Conservation (phyloP, 2,797 vertebrate species). For the Lates japonicus region DNA sequence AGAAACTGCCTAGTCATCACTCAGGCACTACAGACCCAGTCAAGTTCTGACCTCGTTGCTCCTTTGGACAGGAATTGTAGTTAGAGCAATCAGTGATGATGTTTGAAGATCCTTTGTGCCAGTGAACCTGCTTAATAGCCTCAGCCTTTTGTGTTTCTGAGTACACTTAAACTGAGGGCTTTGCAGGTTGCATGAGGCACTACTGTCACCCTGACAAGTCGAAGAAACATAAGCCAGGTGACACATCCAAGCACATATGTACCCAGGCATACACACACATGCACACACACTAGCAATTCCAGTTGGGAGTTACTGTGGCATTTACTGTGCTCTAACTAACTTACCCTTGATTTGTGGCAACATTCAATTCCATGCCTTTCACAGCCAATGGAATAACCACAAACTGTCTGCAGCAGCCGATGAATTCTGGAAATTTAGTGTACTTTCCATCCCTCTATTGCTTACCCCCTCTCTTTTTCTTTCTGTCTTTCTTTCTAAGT, state of each 20-base stretch:
- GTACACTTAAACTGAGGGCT: conserved; percentile 23
- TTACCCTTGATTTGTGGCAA: conserved; percentile 60
- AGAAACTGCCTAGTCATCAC: conserved; percentile 42
- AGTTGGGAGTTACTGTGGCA: conserved; percentile 39
- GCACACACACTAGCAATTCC: conserved; percentile 13
- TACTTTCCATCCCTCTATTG: conserved; percentile 49
- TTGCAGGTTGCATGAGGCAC: conserved; percentile 13
- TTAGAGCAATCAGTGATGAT: conserved; percentile 32
- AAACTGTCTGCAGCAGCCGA: conserved; percentile 63
- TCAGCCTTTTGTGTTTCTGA: conserved; percentile 31
- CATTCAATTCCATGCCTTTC: conserved; percentile 59
- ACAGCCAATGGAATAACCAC: conserved; percentile 62
- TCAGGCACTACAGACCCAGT: conserved; percentile 35
- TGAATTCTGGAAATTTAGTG: conserved; percentile 66
- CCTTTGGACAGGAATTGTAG: conserved; percentile 26
- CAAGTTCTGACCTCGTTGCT: conserved; percentile 29
- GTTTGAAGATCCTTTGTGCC: conserved; percentile 33
- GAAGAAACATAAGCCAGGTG: conserved; percentile 10
- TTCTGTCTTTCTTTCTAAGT: conserved; percentile 68
- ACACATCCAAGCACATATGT: conserved; percentile 1
- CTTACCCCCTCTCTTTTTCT: conserved; percentile 39
- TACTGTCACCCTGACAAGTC: conserved; percentile 2
- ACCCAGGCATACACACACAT: conserved; percentile 1
- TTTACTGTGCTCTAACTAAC: conserved; percentile 39
- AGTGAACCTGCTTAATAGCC: conserved; percentile 24